Evolutionary conservation across 2,888 invertebrate species (phyloP), one percentile per base, ranked within the genome.

Genomic region (Parnassius mnemosyne): DNA sequence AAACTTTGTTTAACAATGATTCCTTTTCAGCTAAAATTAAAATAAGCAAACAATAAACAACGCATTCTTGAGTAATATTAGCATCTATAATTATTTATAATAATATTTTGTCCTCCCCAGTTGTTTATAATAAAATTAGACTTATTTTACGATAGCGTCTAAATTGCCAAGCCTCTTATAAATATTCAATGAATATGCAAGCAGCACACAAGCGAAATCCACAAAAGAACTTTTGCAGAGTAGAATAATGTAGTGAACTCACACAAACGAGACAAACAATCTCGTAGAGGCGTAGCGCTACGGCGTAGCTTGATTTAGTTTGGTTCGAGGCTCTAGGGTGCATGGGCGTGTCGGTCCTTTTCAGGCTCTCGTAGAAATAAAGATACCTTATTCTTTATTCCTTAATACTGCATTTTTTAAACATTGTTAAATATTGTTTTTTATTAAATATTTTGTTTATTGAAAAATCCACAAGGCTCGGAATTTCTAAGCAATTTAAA

Each of bases 261-360:
- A 46, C 55, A 55, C 55, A 25, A 55, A 44, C 34, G 47, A 25
- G 55, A 55, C 52, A 58, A 55, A 59, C 63, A 34, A n/a, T 50
- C 54, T 51, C 55, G 43, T 51, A 55, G 59, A 55, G 50, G 69
- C 67, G 69, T 64, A 56, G 67, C 68, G 68, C 69, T 68, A 67
- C 71, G 68, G 54, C 69, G 70, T 69, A 69, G 68, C 67, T 20
- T 44, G 16, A 46, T 43, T 44, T 44, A 54, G 54, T 54, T 42
- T 43, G 10, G 16, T 16, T 43, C 44, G 13, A 10, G 44, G 13
- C 44, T 16, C 54, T 20, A 44, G 1, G 13, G 54, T 16, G 43
- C 9, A 11, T 12, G 46, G 55, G 55, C 34, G 55, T 55, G 20
- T 46, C 16, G 9, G 9, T 49, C 7, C 3, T 46, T 20, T 55